Evolutionary conservation across 2,888 invertebrate genomes (phyloP).

Genomic region (Deilephila porcellus): DNA sequence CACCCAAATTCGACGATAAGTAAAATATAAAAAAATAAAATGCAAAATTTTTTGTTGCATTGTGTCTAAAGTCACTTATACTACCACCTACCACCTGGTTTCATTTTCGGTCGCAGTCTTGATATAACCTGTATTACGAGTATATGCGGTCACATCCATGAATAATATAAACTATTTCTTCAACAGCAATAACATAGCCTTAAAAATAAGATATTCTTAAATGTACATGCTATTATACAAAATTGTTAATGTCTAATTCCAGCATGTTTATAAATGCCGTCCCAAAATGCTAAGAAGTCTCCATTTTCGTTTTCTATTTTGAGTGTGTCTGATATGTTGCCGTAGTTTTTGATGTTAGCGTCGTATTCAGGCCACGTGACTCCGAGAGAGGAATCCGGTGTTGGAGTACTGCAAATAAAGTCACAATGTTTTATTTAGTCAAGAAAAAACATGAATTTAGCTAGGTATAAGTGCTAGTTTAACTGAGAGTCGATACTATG

Average conservation of each 20-base stretch:
- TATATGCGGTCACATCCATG: too few species aligned
- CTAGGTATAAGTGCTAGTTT: too few species aligned
- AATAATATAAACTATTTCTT: too few species aligned
- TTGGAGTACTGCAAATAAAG: constrained; percentile 61
- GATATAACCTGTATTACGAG: too few species aligned
- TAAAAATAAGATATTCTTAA: background rate
- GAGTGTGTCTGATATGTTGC: constrained; percentile 61
- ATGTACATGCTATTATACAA: background rate
- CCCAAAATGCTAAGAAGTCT: constrained; percentile 14
- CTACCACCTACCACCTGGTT: too few species aligned
- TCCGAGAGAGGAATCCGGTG: constrained; percentile 58
- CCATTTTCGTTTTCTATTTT: constrained; percentile 45
- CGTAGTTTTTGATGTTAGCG: constrained; percentile 44
- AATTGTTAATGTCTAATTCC: constrained; percentile 40
- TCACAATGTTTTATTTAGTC: constrained; percentile 26
- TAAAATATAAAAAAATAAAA: too few species aligned
- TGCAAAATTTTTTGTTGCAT: too few species aligned
- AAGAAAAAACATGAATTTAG: constrained; percentile 33
- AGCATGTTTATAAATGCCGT: constrained; percentile 35
- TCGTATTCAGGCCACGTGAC: constrained; percentile 62
- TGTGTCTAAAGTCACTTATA: too few species aligned
- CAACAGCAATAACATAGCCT: background rate
- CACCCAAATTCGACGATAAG: too few species aligned
- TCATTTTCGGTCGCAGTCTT: too few species aligned
- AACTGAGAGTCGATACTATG: too few species aligned